These are phyloP conservation scores for Spongia lamella DNA, from an alignment of 37 sponge, comb jelly and placozoan genomes.

Conservation along the genomic window DNA sequence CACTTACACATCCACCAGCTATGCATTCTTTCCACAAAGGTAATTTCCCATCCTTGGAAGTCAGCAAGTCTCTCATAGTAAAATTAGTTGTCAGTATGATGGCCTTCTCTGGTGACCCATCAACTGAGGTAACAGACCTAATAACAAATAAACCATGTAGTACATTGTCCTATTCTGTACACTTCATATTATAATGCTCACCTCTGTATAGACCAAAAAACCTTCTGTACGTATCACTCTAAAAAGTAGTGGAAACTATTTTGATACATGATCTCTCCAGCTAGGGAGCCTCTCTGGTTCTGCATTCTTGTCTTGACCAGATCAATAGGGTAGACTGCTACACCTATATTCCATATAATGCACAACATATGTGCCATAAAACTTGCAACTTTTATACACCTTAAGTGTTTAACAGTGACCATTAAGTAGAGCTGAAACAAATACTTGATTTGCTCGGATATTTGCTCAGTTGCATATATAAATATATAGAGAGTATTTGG, in stretches of 20 bases:
- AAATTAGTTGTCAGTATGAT: conserved; percentile 94
- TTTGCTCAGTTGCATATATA: too few species aligned
- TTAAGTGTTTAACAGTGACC: too few species aligned
- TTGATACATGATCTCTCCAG: conserved; percentile 95
- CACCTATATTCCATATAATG: conserved; percentile 84
- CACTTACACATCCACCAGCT: conserved; percentile 86
- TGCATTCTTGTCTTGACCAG: conserved; percentile 95
- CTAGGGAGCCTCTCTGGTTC: conserved; percentile 87
- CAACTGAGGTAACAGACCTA: conserved; percentile 90
- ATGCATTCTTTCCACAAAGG: conserved; percentile 76
- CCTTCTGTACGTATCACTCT: conserved; percentile 76
- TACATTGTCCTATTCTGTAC: too few species aligned
- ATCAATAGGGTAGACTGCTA: conserved; percentile 97
- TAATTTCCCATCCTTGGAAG: conserved; percentile 73
- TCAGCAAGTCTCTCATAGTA: conserved; percentile 72
- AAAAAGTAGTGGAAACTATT: conserved; percentile 90
- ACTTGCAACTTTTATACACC: too few species aligned
- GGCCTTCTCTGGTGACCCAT: conserved; percentile 98
- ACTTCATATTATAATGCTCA: conserved; percentile 30
- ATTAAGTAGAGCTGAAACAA: too few species aligned
- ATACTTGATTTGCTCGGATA: too few species aligned
- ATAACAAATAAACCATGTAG: not conserved
- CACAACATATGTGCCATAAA: too few species aligned
- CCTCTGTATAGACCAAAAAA: conserved; percentile 80
- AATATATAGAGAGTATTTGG: too few species aligned